phyloP scores from a whole-genome alignment of 2,113 vertebrate genomes.

The Myotis brandtii region DNA sequence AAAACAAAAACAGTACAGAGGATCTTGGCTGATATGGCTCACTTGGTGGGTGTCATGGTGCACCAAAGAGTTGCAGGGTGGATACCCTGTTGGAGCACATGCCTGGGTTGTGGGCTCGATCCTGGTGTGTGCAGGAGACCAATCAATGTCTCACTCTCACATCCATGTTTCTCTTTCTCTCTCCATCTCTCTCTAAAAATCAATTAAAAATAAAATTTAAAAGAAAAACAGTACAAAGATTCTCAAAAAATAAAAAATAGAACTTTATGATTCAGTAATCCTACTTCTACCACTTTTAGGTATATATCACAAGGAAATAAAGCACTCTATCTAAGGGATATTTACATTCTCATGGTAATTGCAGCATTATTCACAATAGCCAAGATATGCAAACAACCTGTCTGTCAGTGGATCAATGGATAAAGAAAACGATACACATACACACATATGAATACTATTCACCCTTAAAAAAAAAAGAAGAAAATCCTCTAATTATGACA shows the following conservation, averaged over 20 bases:
- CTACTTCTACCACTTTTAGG: neutral
- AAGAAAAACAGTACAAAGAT: neutral
- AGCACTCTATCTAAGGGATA: neutral
- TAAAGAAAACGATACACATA: neutral
- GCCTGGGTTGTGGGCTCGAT: too few relatives aligned
- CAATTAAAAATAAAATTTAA: too few relatives aligned
- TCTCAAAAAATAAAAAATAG: neutral
- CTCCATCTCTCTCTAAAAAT: too few relatives aligned
- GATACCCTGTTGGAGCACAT: too few relatives aligned
- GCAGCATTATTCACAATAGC: neutral
- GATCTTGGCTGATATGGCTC: too few relatives aligned
- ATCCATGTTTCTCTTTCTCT: too few relatives aligned
- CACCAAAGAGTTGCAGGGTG: too few relatives aligned
- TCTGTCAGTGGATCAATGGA: neutral
- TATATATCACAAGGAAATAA: neutral
- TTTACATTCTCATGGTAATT: neutral
- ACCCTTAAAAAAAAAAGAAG: neutral
- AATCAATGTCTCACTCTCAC: too few relatives aligned
- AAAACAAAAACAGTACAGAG: neutral
- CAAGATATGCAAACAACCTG: neutral
- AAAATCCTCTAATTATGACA: neutral
- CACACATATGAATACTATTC: neutral
- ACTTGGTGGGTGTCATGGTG: too few relatives aligned
- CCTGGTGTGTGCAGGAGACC: too few relatives aligned
- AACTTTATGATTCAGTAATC: neutral